Percentiles rank a stretch among this genome's conserved stretches.
Conservation (phyloP, 2,888 invertebrate genomes). For the Aspidapion aeneum region DNA sequence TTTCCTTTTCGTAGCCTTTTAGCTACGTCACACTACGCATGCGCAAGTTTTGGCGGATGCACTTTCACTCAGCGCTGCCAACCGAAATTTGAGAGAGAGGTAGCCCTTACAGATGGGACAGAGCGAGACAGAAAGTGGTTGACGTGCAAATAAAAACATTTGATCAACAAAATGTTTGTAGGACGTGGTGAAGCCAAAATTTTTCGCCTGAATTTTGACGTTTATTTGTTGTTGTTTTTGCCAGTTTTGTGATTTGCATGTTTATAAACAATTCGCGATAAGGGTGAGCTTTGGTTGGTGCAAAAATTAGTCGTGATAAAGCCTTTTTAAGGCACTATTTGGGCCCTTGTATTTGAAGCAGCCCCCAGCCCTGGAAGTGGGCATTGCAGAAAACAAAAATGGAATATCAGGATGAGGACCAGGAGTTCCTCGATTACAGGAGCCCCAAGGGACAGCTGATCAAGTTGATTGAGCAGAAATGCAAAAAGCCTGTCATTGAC, state of each 20-base stretch:
- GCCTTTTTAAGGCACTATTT: neutral
- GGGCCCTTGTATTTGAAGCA: neutral
- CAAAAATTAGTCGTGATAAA: neutral
- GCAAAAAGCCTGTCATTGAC: slow-evolving; percentile 42
- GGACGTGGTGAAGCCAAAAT: neutral
- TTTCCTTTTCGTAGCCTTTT: neutral
- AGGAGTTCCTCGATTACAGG: slow-evolving; percentile 25
- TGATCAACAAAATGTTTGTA: neutral
- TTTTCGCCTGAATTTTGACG: neutral
- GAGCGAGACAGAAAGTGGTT: neutral
- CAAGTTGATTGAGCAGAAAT: slow-evolving; percentile 32
- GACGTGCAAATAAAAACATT: neutral
- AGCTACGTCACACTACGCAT: neutral
- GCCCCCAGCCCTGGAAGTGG: no score
- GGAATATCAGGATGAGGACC: slow-evolving; percentile 23
- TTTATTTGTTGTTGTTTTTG: neutral
- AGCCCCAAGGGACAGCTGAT: slow-evolving; percentile 35
- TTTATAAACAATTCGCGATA: neutral
- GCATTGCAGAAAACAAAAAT: neutral
- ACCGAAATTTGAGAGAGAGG: no score
- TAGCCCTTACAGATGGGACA: neutral
- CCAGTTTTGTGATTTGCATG: neutral
- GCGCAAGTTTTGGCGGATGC: neutral
- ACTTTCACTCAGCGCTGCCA: neutral
- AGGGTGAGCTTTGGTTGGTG: neutral